These are phyloP conservation scores for Scarus forsteni DNA, from an alignment of 2,797 vertebrate genomes.

Conservation along the genomic window DNA sequence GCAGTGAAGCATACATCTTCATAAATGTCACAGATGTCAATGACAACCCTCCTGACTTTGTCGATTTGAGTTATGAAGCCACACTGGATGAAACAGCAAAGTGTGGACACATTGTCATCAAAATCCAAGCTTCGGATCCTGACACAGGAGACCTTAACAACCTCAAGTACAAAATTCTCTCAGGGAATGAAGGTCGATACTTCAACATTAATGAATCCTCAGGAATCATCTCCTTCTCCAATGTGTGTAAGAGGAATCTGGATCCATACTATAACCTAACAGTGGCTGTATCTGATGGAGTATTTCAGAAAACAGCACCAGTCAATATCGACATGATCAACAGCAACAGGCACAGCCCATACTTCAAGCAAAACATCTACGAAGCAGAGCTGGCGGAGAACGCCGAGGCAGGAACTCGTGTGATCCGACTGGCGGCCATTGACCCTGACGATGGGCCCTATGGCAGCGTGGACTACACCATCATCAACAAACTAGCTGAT, in stretches of 20 bases:
- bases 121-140: slow-evolving; percentile 95
- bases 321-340: slow-evolving; percentile 95
- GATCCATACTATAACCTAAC: slow-evolving; percentile 91
- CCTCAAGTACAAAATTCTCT: slow-evolving; percentile 94
- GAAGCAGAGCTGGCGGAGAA: slow-evolving; percentile 97
- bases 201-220: slow-evolving; percentile 95
- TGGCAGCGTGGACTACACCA: slow-evolving; percentile 95
- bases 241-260: slow-evolving; percentile 91
- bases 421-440: slow-evolving; percentile 92
- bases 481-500: slow-evolving; percentile 95
- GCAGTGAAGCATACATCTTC: slow-evolving; percentile 86
- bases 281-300: slow-evolving; percentile 95
- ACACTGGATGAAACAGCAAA: slow-evolving; percentile 93
- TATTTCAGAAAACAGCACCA: slow-evolving; percentile 93
- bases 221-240: slow-evolving; percentile 94
- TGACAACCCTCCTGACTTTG: slow-evolving; percentile 95
- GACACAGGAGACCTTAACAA: slow-evolving; percentile 86
- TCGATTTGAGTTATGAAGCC: slow-evolving; percentile 89
- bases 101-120: slow-evolving; percentile 94
- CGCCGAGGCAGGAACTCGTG: slow-evolving; percentile 92
- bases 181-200: slow-evolving; percentile 93
- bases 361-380: slow-evolving; percentile 91
- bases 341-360: slow-evolving; percentile 92
- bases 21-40: slow-evolving; percentile 93
- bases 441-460: slow-evolving; percentile 94